Evolutionary conservation across 2,113 vertebrate species (phyloP), one percentile per base, ranked within the genome.

Genomic region (Gasterosteus nipponicus): DNA sequence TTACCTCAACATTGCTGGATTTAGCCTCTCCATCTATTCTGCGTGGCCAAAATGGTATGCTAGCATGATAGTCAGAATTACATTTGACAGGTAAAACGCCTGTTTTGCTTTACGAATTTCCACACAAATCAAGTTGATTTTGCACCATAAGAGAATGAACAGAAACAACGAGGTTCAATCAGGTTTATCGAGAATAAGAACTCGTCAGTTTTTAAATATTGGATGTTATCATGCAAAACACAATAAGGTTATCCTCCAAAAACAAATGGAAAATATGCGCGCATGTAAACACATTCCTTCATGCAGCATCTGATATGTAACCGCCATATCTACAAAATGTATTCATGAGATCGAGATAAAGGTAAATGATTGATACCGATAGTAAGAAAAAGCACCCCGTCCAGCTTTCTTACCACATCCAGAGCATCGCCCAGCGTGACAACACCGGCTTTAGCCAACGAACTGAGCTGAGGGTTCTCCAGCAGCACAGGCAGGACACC

Each of bases 321-420:
- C 56, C 18, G 63, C 53, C 18, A 58, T 5, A 42, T 69, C 18
- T 15, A 54, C 12, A n/a, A 16, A 33, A 31, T 7, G n/a, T 5
- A 38, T 26, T 46, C 35, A 38, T 38, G 35, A 41, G 29, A 60
- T 42, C 2, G 6, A 41, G 44, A 3, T 2, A 12, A 68, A 26
- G 7, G 42, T 11, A 59, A 60, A 51, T 10, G 0, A 53, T 2
- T 10, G 46, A 29, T 49, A 39, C 2, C 9, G 56, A 38, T 49
- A 39, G 16, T 19, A 18, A 47, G 46, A 51, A 51, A 79, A 51
- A 22, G 53, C 61, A 19, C n/a, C 33, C 11, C 0, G 7, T 51
- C 51, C 19, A 46, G 29, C 38, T 71, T 70, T 39, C 86, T 89
- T 83, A 96, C 96, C 95, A 94, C 60, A 77, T 96, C 94, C 77